Conservation (phyloP, 2,113 vertebrate species). For the Piprites chloris region DNA sequence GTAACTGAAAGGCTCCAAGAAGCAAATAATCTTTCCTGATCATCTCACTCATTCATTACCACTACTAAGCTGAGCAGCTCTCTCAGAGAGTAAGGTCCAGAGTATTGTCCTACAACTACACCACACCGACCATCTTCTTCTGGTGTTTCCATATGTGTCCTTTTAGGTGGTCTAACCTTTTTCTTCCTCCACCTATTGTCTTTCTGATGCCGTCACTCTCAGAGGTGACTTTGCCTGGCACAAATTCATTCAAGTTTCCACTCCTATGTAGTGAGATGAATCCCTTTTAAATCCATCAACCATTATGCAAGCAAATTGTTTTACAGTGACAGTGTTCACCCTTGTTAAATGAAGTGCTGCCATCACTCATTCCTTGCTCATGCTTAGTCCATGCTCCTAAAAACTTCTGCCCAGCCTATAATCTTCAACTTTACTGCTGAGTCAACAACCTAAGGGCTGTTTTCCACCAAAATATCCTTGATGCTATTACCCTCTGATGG, state of each 20-base stretch:
- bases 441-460: not conserved
- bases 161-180: not conserved
- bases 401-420: not conserved
- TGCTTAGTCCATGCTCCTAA: not conserved
- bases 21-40: not conserved
- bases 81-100: not conserved
- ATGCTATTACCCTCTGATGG: not conserved
- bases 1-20: not conserved
- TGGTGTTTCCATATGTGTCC: not conserved
- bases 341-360: not conserved
- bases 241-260: not conserved
- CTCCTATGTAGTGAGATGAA: not conserved
- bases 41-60: not conserved
- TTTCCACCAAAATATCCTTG: not conserved
- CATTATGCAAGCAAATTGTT: not conserved
- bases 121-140: not conserved
- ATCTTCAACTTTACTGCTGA: not conserved
- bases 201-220: not conserved
- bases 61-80: not conserved
- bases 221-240: not conserved
- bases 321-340: not conserved
- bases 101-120: not conserved
- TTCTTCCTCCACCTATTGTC: not conserved
- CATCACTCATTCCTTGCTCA: not conserved
- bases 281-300: not conserved